Base-by-base conservation (phyloP, 1,140 invertebrate genomes). In the Metopolophium dirhodum region DNA sequence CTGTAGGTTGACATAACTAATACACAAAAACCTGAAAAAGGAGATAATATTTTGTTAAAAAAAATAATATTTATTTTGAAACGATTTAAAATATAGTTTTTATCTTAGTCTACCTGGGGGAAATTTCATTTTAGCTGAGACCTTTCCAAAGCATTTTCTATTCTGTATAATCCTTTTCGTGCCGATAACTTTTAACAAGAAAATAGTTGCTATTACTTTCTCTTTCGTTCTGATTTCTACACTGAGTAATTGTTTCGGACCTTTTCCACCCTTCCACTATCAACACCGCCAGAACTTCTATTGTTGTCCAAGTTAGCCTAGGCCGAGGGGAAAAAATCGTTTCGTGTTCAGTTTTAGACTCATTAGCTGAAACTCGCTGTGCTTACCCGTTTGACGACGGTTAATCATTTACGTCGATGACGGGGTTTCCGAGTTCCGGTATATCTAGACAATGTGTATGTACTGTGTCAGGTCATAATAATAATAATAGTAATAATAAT, bases 331-430 rank as follows among this genome's bases (percentile, higher is more conserved):
- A 89, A 57, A 89, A 89, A 89, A 57, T 89, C 35, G 85, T 86
- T 86, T 86, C 49, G 8, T 37, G n/a, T 89, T 89, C 88, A 57
- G 51, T 89, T 37, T 89, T 89, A 89, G 49, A 26, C n/a, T 89
- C 49, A 89, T 89, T 89, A 89, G 86, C 86, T n/a, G 45, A 30
- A 51, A 30, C 47, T 41, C 47, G 20, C 47, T n/a, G 23, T 6
- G 85, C 45, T 26, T 7, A 20, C 45, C 85, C 45, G 85, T 45
- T 47, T 47, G 26, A 88, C 86, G 47, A 35, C 86, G 30, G 86
- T n/a, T 88, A 88, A 88, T 88, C 86, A 88, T 49, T 88, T 41
- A 88, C 20, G 86, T 49, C 47, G 86, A 88, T 88, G 86, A 88
- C 86, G 86, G 14, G 14, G 26, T 88, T 35, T 41, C 45, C 30